These are phyloP conservation scores for Anoplius nigerrimus DNA, from an alignment of 2,888 invertebrate genomes.

Conservation along the genomic window DNA sequence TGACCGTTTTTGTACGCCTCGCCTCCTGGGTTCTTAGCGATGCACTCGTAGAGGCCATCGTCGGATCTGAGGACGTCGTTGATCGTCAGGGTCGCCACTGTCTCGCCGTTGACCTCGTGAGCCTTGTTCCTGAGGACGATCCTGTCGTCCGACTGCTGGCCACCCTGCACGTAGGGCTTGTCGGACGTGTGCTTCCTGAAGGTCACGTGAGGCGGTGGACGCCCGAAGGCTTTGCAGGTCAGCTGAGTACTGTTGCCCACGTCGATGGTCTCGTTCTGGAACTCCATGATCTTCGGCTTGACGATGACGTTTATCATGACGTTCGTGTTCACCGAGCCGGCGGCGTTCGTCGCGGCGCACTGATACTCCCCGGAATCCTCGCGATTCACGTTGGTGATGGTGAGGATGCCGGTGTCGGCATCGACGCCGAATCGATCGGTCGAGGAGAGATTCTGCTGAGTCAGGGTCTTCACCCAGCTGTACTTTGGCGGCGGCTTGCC, in stretches of 20 bases:
- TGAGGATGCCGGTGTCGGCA: slow-evolving; percentile 82
- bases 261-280: slow-evolving; percentile 83
- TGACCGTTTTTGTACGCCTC: slow-evolving; percentile 87
- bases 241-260: slow-evolving; percentile 81
- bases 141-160: slow-evolving; percentile 81
- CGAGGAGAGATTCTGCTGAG: slow-evolving; percentile 83
- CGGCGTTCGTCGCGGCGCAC: slow-evolving; percentile 88
- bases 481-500: slow-evolving; percentile 91
- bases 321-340: slow-evolving; percentile 83
- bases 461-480: slow-evolving; percentile 87
- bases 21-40: slow-evolving; percentile 88
- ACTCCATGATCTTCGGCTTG: slow-evolving; percentile 87
- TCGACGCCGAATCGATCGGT: slow-evolving; percentile 84
- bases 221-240: slow-evolving; percentile 86
- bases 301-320: slow-evolving; percentile 83
- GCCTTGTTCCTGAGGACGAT: slow-evolving; percentile 80
- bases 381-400: slow-evolving; percentile 84
- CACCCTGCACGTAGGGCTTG: slow-evolving; percentile 81
- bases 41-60: slow-evolving; percentile 93
- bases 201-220: slow-evolving; percentile 87
- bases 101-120: slow-evolving; percentile 78
- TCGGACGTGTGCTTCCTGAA: slow-evolving; percentile 85
- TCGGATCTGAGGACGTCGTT: slow-evolving; percentile 79
- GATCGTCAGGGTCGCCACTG: slow-evolving; percentile 83
- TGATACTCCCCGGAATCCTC: slow-evolving; percentile 88